Base-by-base conservation (phyloP, 92 coral and sea anemone species). In the Bergia sp. region DNA sequence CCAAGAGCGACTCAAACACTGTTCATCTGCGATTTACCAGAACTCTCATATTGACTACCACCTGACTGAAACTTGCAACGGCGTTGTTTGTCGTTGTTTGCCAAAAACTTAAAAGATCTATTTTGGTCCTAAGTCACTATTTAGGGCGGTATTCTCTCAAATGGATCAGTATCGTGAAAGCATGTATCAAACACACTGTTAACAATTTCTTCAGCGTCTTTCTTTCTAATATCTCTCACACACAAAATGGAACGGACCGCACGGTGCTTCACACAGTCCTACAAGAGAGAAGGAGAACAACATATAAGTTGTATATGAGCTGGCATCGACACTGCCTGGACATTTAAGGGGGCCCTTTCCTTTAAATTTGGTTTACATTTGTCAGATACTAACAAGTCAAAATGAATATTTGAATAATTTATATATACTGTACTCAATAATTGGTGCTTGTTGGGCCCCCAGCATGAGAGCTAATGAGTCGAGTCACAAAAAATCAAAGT, bases 91-190 rank as follows among this genome's bases (percentile, higher is more conserved):
- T 5, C 2, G 69, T 10, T 53, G 58, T 53, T 53, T 18, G 69
- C 69, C 4, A 29, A 16, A 61, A 61, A 4, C 3, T 20, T 21
- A 16, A 18, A 18, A 61, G 6, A 61, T 16, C 1, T 18, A 61
- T 16, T 57, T 57, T 57, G 21, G 66, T 71, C 55, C 36, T 21
- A 77, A 3, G 73, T 20, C 50, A 39, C 20, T 86, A 41, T 0
- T 55, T 85, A 96, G 7, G 99, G 99, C 65, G 99, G 99, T 82
- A 97, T 96, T 76, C 99, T 89, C 8, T 97, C 99, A 90, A 97
- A 97, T n/a, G 99, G 99, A 39, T 95, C 98, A 3, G 99, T 95
- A 55, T 97, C 99, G 88, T 93, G 90, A 90, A 94, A 97, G 92
- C 99, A 97, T 10, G 96, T 96, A 40, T 95, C 96, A 95, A 97